A percentile compares a stretch with the other conserved stretches of the same genome.
These are phyloP conservation scores for Oxyruncus cristatus DNA, from an alignment of 2,113 vertebrate species.

Conservation along the genomic window DNA sequence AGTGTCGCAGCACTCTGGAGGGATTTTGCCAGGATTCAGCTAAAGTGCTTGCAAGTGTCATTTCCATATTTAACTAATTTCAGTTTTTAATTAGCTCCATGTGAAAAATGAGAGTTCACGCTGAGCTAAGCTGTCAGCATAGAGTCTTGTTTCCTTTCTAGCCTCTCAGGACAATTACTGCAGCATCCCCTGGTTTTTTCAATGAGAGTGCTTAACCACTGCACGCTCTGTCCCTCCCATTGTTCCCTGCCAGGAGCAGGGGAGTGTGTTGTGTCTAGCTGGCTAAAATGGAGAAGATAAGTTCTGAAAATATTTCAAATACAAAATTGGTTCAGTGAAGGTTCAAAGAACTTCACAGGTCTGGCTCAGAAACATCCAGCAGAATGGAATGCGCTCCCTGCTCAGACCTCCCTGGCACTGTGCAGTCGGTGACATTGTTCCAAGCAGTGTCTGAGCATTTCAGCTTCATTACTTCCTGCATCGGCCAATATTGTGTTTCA, in stretches of 20 bases:
- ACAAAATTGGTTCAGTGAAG: neutral
- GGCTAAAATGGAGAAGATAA: constrained; percentile 31
- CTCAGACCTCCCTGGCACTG: neutral
- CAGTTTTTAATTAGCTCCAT: constrained; percentile 88
- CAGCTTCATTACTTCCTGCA: neutral
- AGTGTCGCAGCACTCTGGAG: constrained; percentile 78
- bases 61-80: constrained; percentile 91
- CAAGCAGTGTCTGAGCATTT: neutral
- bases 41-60: constrained; percentile 87
- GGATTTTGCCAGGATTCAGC: constrained; percentile 83
- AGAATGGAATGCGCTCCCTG: neutral
- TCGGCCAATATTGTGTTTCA: neutral
- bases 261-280: constrained; percentile 2
- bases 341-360: neutral
- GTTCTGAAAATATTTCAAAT: constrained; percentile 6
- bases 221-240: constrained; percentile 29
- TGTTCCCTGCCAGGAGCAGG: constrained; percentile 36
- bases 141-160: constrained; percentile 83
- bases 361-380: neutral
- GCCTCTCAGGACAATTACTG: constrained; percentile 83
- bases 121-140: constrained; percentile 83
- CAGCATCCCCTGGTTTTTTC: constrained; percentile 71
- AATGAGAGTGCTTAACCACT: constrained; percentile 66
- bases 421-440: neutral
- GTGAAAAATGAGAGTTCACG: constrained; percentile 83